Conservation (phyloP, 2,888 invertebrate species). For the Agriopis leucophaearia region DNA sequence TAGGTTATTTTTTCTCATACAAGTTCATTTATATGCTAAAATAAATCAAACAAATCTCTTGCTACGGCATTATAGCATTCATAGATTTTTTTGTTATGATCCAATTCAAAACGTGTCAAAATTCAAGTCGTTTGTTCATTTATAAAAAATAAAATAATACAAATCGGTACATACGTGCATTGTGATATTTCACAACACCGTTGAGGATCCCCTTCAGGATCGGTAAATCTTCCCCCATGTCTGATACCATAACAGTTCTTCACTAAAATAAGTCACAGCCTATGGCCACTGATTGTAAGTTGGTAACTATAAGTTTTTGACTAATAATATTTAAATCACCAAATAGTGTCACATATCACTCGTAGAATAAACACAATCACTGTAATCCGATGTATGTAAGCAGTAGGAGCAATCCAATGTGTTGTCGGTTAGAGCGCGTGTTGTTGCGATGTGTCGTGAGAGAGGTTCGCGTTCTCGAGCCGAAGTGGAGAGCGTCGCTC, state of each 20-base stretch:
- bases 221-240: slow-evolving; percentile 96
- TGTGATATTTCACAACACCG: slow-evolving; percentile 96
- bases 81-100: neutral
- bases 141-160: slow-evolving; percentile 23
- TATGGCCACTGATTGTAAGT: slow-evolving; percentile 76
- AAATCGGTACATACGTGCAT: slow-evolving; percentile 93
- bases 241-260: slow-evolving; percentile 81
- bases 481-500: slow-evolving; percentile 70
- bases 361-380: slow-evolving; percentile 70
- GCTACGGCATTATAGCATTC: neutral
- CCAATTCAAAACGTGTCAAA: neutral
- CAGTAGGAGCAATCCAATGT: slow-evolving; percentile 67
- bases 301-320: slow-evolving; percentile 77
- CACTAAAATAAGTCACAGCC: slow-evolving; percentile 85
- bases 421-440: slow-evolving; percentile 58
- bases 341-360: slow-evolving; percentile 75
- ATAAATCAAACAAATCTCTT: slow-evolving; percentile 8
- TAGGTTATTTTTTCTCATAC: neutral
- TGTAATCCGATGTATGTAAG: slow-evolving; percentile 71
- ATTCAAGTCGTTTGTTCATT: neutral
- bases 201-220: slow-evolving; percentile 96
- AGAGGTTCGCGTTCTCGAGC: slow-evolving; percentile 73
- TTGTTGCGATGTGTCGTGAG: slow-evolving; percentile 56
- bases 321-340: slow-evolving; percentile 64
- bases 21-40: neutral